Conservation (phyloP, 2,113 vertebrate species). For the Heteronetta atricapilla region DNA sequence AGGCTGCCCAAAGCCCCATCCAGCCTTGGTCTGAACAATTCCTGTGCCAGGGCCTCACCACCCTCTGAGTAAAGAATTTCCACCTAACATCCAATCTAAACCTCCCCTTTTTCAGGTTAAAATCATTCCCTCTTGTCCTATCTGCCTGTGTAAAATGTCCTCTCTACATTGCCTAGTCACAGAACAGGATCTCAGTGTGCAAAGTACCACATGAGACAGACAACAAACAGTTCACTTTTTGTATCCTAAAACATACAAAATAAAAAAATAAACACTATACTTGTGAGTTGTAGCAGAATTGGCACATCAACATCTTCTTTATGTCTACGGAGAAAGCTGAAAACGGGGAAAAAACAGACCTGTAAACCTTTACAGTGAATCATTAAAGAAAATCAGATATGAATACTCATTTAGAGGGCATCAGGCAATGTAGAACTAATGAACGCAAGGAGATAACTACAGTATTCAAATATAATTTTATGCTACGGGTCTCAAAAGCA, state of each 20-base stretch:
- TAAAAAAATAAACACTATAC: background rate
- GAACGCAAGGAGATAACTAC: background rate
- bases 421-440: background rate
- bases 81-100: too few relatives aligned
- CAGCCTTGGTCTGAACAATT: too few relatives aligned
- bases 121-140: too few relatives aligned
- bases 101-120: too few relatives aligned
- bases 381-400: background rate
- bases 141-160: too few relatives aligned
- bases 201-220: background rate
- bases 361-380: background rate
- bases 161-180: background rate
- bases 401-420: background rate
- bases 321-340: background rate
- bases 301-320: background rate
- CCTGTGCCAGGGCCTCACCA: too few relatives aligned
- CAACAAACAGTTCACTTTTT: background rate
- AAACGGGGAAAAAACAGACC: background rate
- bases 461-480: background rate
- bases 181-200: background rate
- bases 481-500: background rate
- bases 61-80: too few relatives aligned
- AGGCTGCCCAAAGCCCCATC: too few relatives aligned
- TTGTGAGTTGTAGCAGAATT: background rate
- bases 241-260: background rate